Evolutionary conservation across 2,888 invertebrate species (phyloP).

Genomic region (Synanthedon andrenaeformis): DNA sequence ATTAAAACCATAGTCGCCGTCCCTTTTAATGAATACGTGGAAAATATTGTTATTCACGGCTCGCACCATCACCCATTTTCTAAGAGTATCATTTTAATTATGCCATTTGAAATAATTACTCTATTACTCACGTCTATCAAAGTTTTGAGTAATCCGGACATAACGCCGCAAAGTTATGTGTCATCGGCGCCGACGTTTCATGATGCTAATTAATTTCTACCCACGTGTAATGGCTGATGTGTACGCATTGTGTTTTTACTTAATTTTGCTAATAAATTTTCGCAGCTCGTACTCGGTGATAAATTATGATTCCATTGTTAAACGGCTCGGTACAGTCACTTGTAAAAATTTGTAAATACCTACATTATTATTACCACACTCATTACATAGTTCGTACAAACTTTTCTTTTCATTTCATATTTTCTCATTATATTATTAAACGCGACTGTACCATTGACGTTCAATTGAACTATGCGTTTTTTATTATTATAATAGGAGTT

Average conservation of each 20-base stretch:
- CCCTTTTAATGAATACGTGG: background rate
- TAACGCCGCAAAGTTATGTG: slow-evolving; percentile 26
- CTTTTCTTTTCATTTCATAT: too few relatives aligned
- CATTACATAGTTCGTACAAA: too few relatives aligned
- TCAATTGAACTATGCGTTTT: too few relatives aligned
- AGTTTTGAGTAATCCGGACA: slow-evolving; percentile 33
- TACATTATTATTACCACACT: too few relatives aligned
- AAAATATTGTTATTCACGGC: slow-evolving; percentile 2
- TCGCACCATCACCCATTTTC: slow-evolving; percentile 12
- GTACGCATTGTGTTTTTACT: slow-evolving; percentile 9
- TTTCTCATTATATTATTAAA: too few relatives aligned
- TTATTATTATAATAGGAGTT: too few relatives aligned
- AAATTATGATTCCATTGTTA: slow-evolving; percentile 1
- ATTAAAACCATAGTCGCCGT: background rate
- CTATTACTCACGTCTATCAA: slow-evolving; percentile 27
- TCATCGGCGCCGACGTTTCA: slow-evolving; percentile 38
- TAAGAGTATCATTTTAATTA: slow-evolving; percentile 11
- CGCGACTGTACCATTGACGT: too few relatives aligned
- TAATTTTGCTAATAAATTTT: slow-evolving; percentile 3
- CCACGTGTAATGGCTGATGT: slow-evolving; percentile 16
- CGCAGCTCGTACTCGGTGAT: background rate
- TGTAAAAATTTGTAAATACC: too few relatives aligned
- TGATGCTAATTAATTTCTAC: slow-evolving; percentile 45
- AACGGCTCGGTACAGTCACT: too few relatives aligned
- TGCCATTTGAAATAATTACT: background rate